phyloP scores from a whole-genome alignment of 2,888 invertebrate species.

The Harpalus rubripes region DNA sequence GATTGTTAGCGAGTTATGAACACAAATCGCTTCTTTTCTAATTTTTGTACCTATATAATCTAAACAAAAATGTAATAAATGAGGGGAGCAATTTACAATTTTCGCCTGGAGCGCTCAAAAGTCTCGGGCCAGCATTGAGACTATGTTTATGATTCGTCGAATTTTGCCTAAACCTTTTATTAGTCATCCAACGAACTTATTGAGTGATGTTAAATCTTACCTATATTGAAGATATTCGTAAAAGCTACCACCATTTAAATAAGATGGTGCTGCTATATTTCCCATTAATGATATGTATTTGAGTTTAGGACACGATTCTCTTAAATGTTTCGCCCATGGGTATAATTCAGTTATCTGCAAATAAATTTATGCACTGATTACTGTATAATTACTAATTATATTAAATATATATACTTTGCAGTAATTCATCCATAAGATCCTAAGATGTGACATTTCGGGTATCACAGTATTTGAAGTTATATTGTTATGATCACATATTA shows the following conservation, averaged over 20 bases:
- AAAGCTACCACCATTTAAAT: constrained; percentile 86
- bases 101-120: too few relatives aligned
- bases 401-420: constrained; percentile 80
- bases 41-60: too few relatives aligned
- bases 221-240: constrained; percentile 88
- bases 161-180: too few relatives aligned
- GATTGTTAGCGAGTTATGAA: too few relatives aligned
- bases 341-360: constrained; percentile 81
- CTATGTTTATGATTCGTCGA: too few relatives aligned
- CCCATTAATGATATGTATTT: constrained; percentile 91
- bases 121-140: too few relatives aligned
- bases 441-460: constrained; percentile 86
- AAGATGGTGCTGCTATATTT: constrained; percentile 89
- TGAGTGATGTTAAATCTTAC: too few relatives aligned
- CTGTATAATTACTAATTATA: neutral
- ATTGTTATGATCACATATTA: constrained; percentile 90
- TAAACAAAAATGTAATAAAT: too few relatives aligned
- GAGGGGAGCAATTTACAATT: too few relatives aligned
- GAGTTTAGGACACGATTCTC: constrained; percentile 86
- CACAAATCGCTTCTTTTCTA: too few relatives aligned
- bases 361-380: constrained; percentile 69
- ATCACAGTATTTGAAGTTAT: constrained; percentile 85
- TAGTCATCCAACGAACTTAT: too few relatives aligned
- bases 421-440: constrained; percentile 87
- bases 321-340: constrained; percentile 86